These are phyloP conservation scores for Loripinus fragilis DNA, from an alignment of 2,888 invertebrate species.

Conservation along the genomic window DNA sequence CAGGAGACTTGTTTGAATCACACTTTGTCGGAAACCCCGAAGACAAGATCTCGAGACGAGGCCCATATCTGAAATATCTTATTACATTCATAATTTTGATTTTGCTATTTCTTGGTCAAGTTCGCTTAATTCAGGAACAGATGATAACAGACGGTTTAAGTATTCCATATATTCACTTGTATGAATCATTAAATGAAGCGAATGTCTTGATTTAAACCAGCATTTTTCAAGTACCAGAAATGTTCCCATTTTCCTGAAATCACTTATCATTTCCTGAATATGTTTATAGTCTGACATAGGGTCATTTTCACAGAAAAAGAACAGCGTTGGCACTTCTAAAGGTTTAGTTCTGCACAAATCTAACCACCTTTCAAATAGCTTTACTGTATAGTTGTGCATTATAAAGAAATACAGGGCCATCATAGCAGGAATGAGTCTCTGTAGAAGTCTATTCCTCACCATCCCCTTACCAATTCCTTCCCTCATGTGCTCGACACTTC, in stretches of 20 bases:
- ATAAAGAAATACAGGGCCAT: conserved; percentile 64
- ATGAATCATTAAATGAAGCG: conserved; percentile 57
- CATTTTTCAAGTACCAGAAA: conserved; percentile 49
- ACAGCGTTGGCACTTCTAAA: conserved; percentile 63
- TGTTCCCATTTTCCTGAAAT: conserved; percentile 53
- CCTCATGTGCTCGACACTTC: conserved; percentile 68
- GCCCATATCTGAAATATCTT: too few species aligned
- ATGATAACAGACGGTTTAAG: conserved; percentile 36
- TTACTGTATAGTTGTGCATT: conserved; percentile 66
- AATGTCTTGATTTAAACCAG: conserved; percentile 66
- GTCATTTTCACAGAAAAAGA: conserved; percentile 68
- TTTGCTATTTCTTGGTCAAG: background rate
- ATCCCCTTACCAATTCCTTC: conserved; percentile 62
- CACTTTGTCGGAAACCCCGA: too few species aligned
- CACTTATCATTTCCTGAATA: conserved; percentile 52
- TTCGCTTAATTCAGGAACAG: conserved; percentile 29
- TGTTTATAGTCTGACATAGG: conserved; percentile 66
- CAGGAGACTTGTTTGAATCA: too few species aligned
- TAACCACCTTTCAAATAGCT: conserved; percentile 65
- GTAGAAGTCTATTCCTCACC: conserved; percentile 51
- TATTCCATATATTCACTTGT: conserved; percentile 49
- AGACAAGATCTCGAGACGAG: too few species aligned
- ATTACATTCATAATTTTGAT: conserved; percentile 30
- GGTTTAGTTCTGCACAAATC: conserved; percentile 61
- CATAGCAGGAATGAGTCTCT: conserved; percentile 45